These are phyloP conservation scores for Thysanoteuthis rhombus DNA, from an alignment of 2,888 invertebrate genomes.

Conservation along the genomic window DNA sequence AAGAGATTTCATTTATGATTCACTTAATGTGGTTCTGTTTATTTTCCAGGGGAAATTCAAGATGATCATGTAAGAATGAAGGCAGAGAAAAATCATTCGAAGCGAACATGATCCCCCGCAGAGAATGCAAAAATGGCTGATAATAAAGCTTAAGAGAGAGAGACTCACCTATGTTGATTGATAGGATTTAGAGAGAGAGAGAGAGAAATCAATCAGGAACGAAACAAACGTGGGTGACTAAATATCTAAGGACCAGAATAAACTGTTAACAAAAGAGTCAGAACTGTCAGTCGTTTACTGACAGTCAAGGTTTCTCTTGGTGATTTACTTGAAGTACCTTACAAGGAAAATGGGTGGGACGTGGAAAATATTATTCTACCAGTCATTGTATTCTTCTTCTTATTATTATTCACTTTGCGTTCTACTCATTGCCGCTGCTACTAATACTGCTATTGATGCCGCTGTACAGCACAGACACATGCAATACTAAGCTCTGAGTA, in stretches of 20 bases:
- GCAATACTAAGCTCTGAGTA: neutral
- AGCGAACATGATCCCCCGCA: neutral
- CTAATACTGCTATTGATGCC: neutral
- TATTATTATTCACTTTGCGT: neutral
- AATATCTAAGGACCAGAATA: neutral
- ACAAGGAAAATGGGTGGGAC: neutral
- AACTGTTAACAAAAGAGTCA: neutral
- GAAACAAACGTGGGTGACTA: neutral
- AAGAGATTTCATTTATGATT: neutral
- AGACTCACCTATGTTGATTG: neutral
- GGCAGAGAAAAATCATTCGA: neutral
- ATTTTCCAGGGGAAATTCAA: conserved; percentile 28
- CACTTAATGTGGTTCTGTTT: conserved; percentile 21
- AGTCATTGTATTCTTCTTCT: neutral
- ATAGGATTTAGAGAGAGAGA: neutral
- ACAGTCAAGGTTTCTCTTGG: neutral
- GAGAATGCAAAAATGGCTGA: conserved; percentile 12
- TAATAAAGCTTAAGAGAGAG: neutral
- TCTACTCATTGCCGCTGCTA: neutral
- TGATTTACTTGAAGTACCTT: neutral
- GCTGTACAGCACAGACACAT: neutral
- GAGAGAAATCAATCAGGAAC: neutral
- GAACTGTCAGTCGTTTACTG: neutral
- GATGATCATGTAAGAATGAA: conserved; percentile 24
- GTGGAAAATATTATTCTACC: neutral